Evolutionary conservation across 2,797 vertebrate species (phyloP).

Genomic region (Silurus lanzhouensis): DNA sequence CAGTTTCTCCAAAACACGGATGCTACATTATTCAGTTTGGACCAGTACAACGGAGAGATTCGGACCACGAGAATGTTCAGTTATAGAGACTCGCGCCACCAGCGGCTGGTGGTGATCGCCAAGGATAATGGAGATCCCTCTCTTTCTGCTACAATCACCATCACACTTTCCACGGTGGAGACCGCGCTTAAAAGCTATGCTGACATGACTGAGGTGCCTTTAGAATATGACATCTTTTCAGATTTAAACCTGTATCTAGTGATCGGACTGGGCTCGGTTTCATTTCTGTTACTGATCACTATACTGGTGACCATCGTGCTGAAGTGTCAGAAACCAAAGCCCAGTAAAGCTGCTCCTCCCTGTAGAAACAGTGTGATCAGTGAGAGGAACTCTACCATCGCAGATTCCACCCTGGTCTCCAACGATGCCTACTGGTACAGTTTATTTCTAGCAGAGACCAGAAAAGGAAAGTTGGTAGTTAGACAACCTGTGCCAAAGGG

Average conservation of each 20-base stretch:
- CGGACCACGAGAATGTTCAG: constrained; percentile 58
- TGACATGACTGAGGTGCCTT: constrained; percentile 54
- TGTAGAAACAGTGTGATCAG: constrained; percentile 56
- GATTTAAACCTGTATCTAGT: constrained; percentile 60
- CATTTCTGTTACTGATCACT: too few relatives aligned
- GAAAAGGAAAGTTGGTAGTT: constrained; percentile 60
- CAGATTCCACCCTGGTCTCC: constrained; percentile 56
- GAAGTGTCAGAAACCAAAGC: constrained; percentile 59
- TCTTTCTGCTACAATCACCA: constrained; percentile 63
- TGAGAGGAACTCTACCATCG: too few relatives aligned
- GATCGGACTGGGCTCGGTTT: too few relatives aligned
- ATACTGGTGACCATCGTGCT: constrained; percentile 33
- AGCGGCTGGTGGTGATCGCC: constrained; percentile 58
- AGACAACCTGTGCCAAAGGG: constrained; percentile 60
- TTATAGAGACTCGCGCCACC: constrained; percentile 57
- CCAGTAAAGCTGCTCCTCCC: constrained; percentile 54
- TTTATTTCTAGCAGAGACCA: constrained; percentile 59
- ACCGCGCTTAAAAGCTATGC: constrained; percentile 51
- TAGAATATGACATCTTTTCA: constrained; percentile 60
- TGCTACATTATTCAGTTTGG: constrained; percentile 52
- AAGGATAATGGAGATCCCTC: constrained; percentile 62
- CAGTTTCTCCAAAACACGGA: too few relatives aligned
- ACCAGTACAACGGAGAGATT: constrained; percentile 59
- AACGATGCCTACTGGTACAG: constrained; percentile 64
- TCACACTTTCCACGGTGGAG: constrained; percentile 61